Base-by-base conservation (phyloP, 2,888 invertebrate genomes). In the Parnassius glacialis region DNA sequence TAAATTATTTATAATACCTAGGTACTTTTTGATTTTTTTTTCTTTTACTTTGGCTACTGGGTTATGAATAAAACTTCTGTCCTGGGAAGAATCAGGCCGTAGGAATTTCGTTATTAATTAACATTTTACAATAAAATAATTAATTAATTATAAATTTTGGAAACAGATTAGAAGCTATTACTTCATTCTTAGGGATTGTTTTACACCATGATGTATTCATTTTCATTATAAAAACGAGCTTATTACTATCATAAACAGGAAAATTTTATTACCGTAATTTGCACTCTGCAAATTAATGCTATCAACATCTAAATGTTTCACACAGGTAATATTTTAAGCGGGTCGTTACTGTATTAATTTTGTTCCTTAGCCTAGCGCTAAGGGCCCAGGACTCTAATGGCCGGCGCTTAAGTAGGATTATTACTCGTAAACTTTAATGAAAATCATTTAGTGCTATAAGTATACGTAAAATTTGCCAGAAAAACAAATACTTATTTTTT, bases 201-300 rank as follows among this genome's bases (percentile, higher is more conserved):
- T 34, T 34, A 0, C 34, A 34, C 34, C 34, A 34, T 34, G 20
- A 34, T 34, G 1, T 7, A 34, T 34, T 34, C 5, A 34, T 7
- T 9, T 9, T 13, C 9, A 10, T 13, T 7, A 48, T 48, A 9
- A 11, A 43, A 20, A 16, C 11, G 44, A 45, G 25, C 25, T 25
- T 43, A 44, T 44, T 51, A 51, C 9, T 20, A 9, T 16, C 25
- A 52, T 45, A 52, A 52, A 45, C 3, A 25, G 43, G 10, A 45
- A 58, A 58, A 10, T 58, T 34, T 52, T 58, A 45, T 57, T 51
- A 43, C 13, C 12, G 50, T 51, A 57, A 57, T 51, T 50, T 57
- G 16, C n/a, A 51, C 13, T 41, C 41, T 16, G 48, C 20, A 43
- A 51, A 42, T 48, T 50, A n/a, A 12, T 16, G 51, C 20, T 51